Evolutionary conservation across 1,140 invertebrate genomes (phyloP).

Genomic region (Cherax destructor): DNA sequence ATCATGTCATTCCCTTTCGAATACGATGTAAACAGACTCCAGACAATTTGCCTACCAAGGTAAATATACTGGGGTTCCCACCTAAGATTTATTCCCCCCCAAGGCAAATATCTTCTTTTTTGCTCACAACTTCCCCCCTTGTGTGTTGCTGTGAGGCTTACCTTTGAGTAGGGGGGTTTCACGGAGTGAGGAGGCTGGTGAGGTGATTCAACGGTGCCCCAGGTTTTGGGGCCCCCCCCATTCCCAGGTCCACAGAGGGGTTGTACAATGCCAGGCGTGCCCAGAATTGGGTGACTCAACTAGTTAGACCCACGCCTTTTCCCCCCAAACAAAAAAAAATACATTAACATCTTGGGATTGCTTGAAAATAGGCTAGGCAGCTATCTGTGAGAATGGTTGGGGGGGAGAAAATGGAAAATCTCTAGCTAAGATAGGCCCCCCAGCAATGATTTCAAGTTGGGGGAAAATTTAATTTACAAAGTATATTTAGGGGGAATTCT

Average conservation of each 20-base stretch:
- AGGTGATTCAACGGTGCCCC: slow-evolving; percentile 42
- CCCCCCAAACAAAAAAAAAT: no score
- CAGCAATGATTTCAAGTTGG: no score
- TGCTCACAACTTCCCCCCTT: neutral
- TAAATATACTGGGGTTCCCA: neutral
- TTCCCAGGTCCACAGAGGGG: slow-evolving; percentile 70
- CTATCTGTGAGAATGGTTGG: no score
- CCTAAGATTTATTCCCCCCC: neutral
- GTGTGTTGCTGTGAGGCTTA: slow-evolving; percentile 8
- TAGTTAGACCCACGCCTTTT: neutral
- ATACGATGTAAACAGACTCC: no score
- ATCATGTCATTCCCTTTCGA: no score
- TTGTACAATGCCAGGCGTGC: slow-evolving; percentile 43
- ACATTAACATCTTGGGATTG: no score
- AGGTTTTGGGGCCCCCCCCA: slow-evolving; percentile 52
- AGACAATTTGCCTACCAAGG: no score
- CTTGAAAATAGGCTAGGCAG: no score
- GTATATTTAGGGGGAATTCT: no score
- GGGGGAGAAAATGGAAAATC: no score
- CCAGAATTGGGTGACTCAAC: slow-evolving; percentile 7
- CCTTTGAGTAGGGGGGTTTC: slow-evolving; percentile 63
- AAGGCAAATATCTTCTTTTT: neutral
- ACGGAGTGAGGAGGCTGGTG: slow-evolving; percentile 55
- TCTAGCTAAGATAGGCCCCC: no score
- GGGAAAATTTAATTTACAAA: no score